Conservation (phyloP, 2,888 invertebrate species). For the Oscheius sp. region DNA sequence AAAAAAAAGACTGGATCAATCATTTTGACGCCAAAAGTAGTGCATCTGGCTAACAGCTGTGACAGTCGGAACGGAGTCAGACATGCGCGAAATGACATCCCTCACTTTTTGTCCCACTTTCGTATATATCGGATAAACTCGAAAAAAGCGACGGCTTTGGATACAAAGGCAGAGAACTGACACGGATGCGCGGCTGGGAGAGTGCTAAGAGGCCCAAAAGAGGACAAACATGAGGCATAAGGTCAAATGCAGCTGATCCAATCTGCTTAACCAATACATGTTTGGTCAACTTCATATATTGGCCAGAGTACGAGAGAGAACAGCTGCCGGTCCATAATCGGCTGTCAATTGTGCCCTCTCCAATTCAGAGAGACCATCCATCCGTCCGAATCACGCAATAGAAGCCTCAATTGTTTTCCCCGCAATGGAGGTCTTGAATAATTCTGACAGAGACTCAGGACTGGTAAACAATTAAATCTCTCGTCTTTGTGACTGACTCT, state of each 20-base stretch:
- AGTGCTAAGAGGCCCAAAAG: slow-evolving; percentile 17
- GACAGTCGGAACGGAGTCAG: slow-evolving; percentile 7
- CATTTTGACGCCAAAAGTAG: neutral
- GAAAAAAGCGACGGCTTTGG: neutral
- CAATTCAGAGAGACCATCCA: too few species aligned
- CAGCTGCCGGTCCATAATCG: too few species aligned
- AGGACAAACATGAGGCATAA: slow-evolving; percentile 19
- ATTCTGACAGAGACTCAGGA: too few species aligned
- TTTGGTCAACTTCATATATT: neutral
- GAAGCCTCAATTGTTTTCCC: too few species aligned
- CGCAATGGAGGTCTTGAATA: too few species aligned
- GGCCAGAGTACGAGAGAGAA: too few species aligned
- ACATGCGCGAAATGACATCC: neutral
- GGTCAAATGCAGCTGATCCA: neutral
- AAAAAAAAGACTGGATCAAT: too few species aligned
- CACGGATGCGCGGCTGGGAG: neutral
- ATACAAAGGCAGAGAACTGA: neutral
- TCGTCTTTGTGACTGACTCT: too few species aligned
- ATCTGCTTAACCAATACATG: neutral
- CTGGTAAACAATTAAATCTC: too few species aligned
- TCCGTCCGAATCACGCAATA: too few species aligned
- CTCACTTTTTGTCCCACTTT: neutral
- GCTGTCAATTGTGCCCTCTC: too few species aligned
- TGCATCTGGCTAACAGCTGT: slow-evolving; percentile 2
- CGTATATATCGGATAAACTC: neutral